Conservation (phyloP, 2,888 invertebrate genomes). For the Catocala fraxini region DNA sequence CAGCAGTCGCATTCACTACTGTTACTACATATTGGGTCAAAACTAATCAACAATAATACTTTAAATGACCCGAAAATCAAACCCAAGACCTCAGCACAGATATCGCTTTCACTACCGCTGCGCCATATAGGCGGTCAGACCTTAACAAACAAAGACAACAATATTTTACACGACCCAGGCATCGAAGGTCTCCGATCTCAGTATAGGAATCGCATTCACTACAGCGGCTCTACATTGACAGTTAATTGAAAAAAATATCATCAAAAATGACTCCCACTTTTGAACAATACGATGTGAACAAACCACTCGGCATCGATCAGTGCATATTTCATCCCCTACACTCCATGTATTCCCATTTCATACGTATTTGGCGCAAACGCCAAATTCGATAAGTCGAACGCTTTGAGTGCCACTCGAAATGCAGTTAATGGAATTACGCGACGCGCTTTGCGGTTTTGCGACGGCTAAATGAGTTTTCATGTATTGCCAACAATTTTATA, state of each 20-base stretch:
- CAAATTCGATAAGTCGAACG: slow-evolving; percentile 67
- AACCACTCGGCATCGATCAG: slow-evolving; percentile 23
- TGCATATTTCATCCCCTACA: slow-evolving; percentile 47
- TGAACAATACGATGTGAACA: slow-evolving; percentile 10
- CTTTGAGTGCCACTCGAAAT: slow-evolving; percentile 63
- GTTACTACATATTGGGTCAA: too few relatives aligned
- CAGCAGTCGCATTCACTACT: too few relatives aligned
- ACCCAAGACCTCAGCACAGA: too few relatives aligned
- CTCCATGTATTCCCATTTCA: slow-evolving; percentile 52
- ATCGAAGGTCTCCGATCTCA: too few relatives aligned
- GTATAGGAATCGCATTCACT: too few relatives aligned
- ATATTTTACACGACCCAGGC: too few relatives aligned
- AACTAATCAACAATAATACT: too few relatives aligned
- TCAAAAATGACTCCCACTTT: neutral
- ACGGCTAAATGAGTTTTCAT: slow-evolving; percentile 54
- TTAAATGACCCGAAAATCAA: too few relatives aligned
- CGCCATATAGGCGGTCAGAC: too few relatives aligned
- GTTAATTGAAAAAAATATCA: neutral
- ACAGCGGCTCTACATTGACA: too few relatives aligned
- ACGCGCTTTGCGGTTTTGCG: slow-evolving; percentile 54
- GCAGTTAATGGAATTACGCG: slow-evolving; percentile 68
- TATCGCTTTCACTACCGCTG: too few relatives aligned
- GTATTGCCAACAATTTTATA: slow-evolving; percentile 24
- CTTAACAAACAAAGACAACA: too few relatives aligned
- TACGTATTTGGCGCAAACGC: slow-evolving; percentile 64